These are phyloP conservation scores for Melikaiella ostensackeni DNA, from an alignment of 2,888 invertebrate genomes.

Conservation along the genomic window DNA sequence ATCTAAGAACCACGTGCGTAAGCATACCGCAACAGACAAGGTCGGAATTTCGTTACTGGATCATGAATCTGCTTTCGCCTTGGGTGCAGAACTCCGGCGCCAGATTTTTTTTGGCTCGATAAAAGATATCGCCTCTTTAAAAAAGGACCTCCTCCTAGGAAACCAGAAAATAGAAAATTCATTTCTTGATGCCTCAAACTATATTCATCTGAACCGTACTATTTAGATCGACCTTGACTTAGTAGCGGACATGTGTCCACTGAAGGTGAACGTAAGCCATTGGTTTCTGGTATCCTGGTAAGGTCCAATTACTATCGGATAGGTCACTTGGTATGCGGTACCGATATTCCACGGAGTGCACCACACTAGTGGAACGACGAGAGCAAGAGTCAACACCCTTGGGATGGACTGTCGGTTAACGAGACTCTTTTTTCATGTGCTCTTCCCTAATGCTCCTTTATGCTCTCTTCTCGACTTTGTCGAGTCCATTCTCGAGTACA, in stretches of 20 bases:
- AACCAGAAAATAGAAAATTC: too few species aligned
- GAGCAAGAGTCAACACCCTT: conserved; percentile 68
- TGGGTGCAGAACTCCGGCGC: neutral
- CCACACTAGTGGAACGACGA: conserved; percentile 61
- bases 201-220: neutral
- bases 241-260: conserved; percentile 3
- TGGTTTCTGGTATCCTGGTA: conserved; percentile 67
- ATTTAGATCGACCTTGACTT: neutral
- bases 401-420: conserved; percentile 52
- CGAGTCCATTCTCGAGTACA: conserved; percentile 34
- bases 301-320: conserved; percentile 72
- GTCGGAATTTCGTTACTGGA: conserved; percentile 17
- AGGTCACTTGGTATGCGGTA: conserved; percentile 70
- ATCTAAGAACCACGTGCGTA: conserved; percentile 51
- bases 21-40: conserved; percentile 42
- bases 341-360: conserved; percentile 66
- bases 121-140: neutral
- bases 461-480: conserved; percentile 43
- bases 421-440: conserved; percentile 48
- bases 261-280: conserved; percentile 15
- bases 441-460: conserved; percentile 39
- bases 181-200: too few species aligned
- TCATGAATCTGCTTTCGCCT: conserved; percentile 18
- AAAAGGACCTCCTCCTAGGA: too few species aligned
- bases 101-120: neutral